Percentiles rank a stretch among this genome's conserved stretches.
These are phyloP conservation scores for Gopherus flavomarginatus DNA, from an alignment of 2,113 vertebrate genomes.

Conservation along the genomic window DNA sequence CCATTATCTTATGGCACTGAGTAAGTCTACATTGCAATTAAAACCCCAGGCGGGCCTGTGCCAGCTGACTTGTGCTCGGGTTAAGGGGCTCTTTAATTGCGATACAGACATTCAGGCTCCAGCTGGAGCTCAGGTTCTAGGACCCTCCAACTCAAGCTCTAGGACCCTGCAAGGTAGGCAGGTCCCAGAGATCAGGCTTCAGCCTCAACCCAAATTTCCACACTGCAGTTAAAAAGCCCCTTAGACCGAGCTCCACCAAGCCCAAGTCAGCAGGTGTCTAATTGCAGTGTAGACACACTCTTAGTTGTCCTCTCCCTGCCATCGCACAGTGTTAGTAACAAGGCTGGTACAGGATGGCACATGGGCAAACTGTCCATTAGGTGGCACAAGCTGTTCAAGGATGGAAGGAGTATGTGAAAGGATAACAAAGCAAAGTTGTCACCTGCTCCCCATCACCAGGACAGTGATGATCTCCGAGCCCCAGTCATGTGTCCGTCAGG, in stretches of 20 bases:
- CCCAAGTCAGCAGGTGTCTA: neutral
- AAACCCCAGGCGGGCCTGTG: neutral
- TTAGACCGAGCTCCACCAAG: neutral
- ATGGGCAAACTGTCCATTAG: neutral
- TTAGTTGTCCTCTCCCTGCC: neutral
- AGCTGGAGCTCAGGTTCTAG: neutral
- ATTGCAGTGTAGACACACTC: neutral
- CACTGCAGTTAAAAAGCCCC: neutral
- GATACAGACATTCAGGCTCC: neutral
- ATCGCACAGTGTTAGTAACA: neutral
- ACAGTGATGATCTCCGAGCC: neutral
- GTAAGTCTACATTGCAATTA: neutral
- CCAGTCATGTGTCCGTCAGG: neutral
- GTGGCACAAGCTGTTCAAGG: neutral
- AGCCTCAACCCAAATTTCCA: neutral
- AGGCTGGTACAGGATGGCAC: neutral
- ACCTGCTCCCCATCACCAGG: neutral
- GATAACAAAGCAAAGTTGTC: neutral
- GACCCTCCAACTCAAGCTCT: neutral
- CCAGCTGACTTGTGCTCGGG: neutral
- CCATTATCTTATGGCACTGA: too few relatives aligned
- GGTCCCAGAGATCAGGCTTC: neutral
- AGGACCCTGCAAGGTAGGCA: neutral
- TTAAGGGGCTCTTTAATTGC: neutral
- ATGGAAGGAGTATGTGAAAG: neutral